Conservation (phyloP, 2,797 vertebrate genomes). For the Dicrostonyx torquatus region DNA sequence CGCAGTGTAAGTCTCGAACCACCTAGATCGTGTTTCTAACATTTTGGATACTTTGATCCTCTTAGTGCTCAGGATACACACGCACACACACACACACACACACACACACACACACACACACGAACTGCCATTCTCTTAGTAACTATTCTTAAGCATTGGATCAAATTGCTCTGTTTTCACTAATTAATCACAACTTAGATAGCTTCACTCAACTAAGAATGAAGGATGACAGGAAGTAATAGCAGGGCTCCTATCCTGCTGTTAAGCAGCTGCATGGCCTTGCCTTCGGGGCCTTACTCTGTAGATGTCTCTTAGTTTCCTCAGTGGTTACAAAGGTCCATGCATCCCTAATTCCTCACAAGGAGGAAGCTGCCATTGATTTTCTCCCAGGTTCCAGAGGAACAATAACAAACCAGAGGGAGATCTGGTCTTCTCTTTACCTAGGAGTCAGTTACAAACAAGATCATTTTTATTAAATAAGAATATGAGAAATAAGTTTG, state of each 20-base stretch:
- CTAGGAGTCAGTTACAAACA: conserved; percentile 27
- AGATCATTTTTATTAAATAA: conserved; percentile 64
- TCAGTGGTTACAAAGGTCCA: not conserved
- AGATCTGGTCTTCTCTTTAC: conserved; percentile 56
- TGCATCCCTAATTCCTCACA: not conserved
- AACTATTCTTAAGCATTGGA: conserved; percentile 3
- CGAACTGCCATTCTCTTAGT: not conserved
- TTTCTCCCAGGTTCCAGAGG: not conserved
- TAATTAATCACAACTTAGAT: not conserved
- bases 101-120: not conserved
- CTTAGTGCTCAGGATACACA: not conserved
- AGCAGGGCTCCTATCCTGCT: not conserved
- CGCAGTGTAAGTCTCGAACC: not conserved
- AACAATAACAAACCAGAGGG: not conserved
- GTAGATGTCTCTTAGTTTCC: not conserved
- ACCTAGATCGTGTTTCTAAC: conserved; percentile 3
- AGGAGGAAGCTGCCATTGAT: not conserved
- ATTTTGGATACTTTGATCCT: not conserved
- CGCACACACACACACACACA: not conserved
- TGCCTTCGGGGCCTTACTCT: not conserved
- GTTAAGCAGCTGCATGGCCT: not conserved
- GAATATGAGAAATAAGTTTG: not conserved
- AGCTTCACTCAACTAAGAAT: conserved; percentile 8
- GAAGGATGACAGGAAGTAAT: not conserved
- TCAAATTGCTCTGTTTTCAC: conserved; percentile 33